Conservation (phyloP, 2,113 vertebrate genomes). For the Gasterosteus aculeatus region DNA sequence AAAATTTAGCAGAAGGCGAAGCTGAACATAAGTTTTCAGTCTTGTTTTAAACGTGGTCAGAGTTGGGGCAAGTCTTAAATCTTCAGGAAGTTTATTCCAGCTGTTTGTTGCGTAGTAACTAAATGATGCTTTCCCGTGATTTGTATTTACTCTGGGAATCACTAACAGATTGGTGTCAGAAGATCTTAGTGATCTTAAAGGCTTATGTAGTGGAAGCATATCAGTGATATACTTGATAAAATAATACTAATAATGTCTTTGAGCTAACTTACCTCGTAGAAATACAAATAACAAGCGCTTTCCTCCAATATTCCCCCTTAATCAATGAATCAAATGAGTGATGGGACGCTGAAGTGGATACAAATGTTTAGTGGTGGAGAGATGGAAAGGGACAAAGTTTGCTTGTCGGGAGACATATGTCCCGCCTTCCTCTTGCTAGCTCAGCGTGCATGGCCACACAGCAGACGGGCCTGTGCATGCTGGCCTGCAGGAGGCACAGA, state of each 20-base stretch:
- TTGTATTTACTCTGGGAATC: too few species aligned
- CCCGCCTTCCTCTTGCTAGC: conserved; percentile 9
- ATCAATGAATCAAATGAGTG: background rate
- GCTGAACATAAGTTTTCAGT: too few species aligned
- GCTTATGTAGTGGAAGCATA: too few species aligned
- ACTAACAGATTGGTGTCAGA: too few species aligned
- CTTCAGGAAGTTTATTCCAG: too few species aligned
- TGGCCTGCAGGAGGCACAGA: conserved; percentile 45
- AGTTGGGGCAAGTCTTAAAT: too few species aligned
- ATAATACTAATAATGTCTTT: background rate
- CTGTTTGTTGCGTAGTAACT: too few species aligned
- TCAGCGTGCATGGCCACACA: conserved; percentile 34
- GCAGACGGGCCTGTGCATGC: conserved; percentile 10
- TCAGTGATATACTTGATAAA: too few species aligned
- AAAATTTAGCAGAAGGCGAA: too few species aligned
- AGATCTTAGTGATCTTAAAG: too few species aligned
- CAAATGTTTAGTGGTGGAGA: background rate
- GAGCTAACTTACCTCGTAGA: background rate
- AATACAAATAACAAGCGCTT: background rate
- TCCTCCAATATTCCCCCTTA: background rate
- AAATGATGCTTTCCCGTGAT: too few species aligned
- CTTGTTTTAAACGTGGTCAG: too few species aligned
- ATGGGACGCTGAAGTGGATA: background rate
- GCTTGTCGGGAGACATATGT: conserved; percentile 21
- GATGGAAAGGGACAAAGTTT: conserved; percentile 9